Conservation (phyloP, 2,888 invertebrate genomes). For the Spodoptera exigua region DNA sequence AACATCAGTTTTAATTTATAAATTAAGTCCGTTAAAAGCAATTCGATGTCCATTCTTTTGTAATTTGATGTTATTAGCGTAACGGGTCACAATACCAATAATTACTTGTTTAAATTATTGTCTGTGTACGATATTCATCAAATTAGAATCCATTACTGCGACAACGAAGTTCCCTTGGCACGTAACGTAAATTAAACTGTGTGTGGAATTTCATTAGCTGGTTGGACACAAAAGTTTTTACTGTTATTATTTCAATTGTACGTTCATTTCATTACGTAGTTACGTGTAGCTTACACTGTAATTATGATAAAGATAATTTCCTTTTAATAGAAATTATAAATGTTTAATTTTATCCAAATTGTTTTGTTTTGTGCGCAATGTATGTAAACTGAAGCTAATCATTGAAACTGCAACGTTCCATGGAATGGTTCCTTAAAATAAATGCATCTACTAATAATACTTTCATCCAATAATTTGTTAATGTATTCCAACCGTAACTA, state of each 20-base stretch:
- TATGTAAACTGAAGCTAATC: neutral
- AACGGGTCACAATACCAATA: constrained; percentile 20
- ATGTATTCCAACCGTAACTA: too few species aligned
- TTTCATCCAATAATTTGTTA: too few species aligned
- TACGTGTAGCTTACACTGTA: constrained; percentile 10
- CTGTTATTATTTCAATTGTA: constrained; percentile 31
- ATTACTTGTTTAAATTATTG: constrained; percentile 38
- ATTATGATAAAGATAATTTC: constrained; percentile 13
- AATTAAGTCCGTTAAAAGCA: constrained; percentile 36
- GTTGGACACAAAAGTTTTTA: constrained; percentile 34
- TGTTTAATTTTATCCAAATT: neutral
- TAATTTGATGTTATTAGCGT: constrained; percentile 37
- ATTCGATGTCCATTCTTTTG: constrained; percentile 38
- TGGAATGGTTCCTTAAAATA: too few species aligned
- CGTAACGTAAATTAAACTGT: constrained; percentile 44
- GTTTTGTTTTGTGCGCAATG: neutral
- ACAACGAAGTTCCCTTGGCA: constrained; percentile 37
- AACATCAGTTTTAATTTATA: constrained; percentile 10
- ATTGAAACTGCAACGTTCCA: too few species aligned
- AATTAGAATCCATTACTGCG: constrained; percentile 53
- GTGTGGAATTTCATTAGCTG: constrained; percentile 42
- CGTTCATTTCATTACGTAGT: constrained; percentile 13
- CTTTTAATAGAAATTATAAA: too few species aligned
- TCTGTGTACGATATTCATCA: constrained; percentile 43
- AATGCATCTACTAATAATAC: too few species aligned